Evolutionary conservation across 2,888 invertebrate species (phyloP), one percentile per base, ranked within the genome.

Genomic region (Actias luna): DNA sequence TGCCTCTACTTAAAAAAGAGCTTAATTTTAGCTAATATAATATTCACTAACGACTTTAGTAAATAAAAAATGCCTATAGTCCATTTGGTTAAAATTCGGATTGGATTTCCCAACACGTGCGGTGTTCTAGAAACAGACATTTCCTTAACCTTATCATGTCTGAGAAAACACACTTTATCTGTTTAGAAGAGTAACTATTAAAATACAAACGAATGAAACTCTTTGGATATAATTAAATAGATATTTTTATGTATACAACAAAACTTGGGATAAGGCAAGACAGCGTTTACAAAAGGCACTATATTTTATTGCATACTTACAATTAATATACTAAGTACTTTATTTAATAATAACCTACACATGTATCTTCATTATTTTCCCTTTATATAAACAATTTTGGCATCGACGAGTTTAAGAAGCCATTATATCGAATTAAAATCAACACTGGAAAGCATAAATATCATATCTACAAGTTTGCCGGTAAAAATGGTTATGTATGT

Each of bases 221-320:
- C 64, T 64, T 64, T 64, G 64, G 62, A 58, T 46, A 59, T 14
- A 63, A 16, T 63, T 65, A 22, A 55, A 52, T 62, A 65, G 59
- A 74, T 68, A 59, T 58, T 58, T 67, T 69, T 68, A 69, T 71
- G 69, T 69, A 63, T 58, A 58, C 63, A 12, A 59, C 69, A 73
- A 71, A 76, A 70, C 69, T 71, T 72, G 70, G n/a, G 73, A 70
- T 74, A 81, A 82, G 88, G 88, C 88, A 89, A 88, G 88, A 87
- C 80, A 79, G 74, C 72, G 74, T 77, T 80, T 74, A 76, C 74
- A 67, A 73, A 86, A 86, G 86, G 87, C 87, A 88, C 88, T 68
- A 63, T 63, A 31, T 58, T 18, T 46, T 35, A 63, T 63, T 60
- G 63, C 63, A 25, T 58, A 65, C 60, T 39, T 31, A 62, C 10